These are phyloP conservation scores for Peromyscus californicus DNA, from an alignment of 2,113 vertebrate genomes.

Conservation along the genomic window DNA sequence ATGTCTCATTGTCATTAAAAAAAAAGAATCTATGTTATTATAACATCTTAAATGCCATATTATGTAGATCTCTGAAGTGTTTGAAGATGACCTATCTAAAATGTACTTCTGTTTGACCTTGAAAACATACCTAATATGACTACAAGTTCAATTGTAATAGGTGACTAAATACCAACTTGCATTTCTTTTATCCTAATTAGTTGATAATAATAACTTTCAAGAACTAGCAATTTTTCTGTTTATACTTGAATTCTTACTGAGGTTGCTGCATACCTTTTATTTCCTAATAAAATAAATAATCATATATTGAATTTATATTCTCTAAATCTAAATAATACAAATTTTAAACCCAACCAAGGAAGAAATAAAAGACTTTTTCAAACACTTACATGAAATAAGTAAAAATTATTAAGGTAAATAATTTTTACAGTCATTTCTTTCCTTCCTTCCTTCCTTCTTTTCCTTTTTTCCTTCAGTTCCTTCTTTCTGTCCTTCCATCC, in stretches of 20 bases:
- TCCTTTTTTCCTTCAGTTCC: neutral
- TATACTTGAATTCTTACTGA: neutral
- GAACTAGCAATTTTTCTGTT: neutral
- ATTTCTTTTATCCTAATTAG: too few relatives aligned
- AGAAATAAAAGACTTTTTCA: neutral
- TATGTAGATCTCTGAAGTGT: too few relatives aligned
- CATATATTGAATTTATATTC: neutral
- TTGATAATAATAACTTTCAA: too few relatives aligned
- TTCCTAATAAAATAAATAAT: neutral
- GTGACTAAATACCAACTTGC: too few relatives aligned
- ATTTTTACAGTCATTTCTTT: neutral
- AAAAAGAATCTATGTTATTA: too few relatives aligned
- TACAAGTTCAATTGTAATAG: too few relatives aligned
- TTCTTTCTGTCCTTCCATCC: neutral
- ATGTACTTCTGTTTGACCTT: too few relatives aligned
- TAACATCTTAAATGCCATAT: too few relatives aligned
- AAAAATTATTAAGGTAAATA: neutral
- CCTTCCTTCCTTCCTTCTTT: neutral
- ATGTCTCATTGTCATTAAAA: too few relatives aligned
- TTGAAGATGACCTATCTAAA: too few relatives aligned
- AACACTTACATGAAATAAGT: neutral
- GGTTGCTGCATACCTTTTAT: neutral
- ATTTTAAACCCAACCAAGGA: neutral
- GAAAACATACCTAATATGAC: too few relatives aligned
- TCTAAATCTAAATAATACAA: neutral